Evolutionary conservation across 2,797 vertebrate species (phyloP).

Genomic region (Monodelphis domestica): DNA sequence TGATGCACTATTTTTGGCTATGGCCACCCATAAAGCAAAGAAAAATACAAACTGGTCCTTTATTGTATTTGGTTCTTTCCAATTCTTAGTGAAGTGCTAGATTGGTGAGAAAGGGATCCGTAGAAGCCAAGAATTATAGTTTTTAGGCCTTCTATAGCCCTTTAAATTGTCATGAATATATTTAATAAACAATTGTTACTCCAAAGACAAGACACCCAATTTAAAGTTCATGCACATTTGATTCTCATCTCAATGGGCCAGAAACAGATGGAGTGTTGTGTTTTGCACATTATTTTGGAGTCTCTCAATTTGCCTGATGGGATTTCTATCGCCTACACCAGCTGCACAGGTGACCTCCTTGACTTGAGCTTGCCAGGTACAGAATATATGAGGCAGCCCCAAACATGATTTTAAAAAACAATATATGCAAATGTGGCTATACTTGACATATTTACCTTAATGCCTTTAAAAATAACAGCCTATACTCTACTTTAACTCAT

Average conservation of each 20-base stretch:
- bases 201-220: conserved; percentile 47
- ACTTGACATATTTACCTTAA: conserved; percentile 76
- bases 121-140: not conserved
- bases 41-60: not conserved
- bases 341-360: conserved; percentile 83
- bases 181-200: conserved; percentile 55
- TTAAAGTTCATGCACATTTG: conserved; percentile 57
- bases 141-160: not conserved
- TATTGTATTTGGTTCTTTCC: not conserved
- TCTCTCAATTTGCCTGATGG: conserved; percentile 81
- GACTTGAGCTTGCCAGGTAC: conserved; percentile 79
- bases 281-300: conserved; percentile 81
- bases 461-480: not conserved
- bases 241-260: conserved; percentile 72
- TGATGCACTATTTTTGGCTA: not conserved
- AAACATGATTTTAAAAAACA: conserved; percentile 81
- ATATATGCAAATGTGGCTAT: conserved; percentile 80
- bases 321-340: conserved; percentile 85
- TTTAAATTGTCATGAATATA: conserved; percentile 54
- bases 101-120: not conserved
- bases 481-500: conserved; percentile 72
- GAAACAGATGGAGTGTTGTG: conserved; percentile 82
- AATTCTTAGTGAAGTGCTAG: not conserved
- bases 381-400: conserved; percentile 79
- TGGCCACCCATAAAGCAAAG: not conserved